A percentile compares a stretch with the other conserved stretches of the same genome.
These are phyloP conservation scores for Octodon degus DNA, from an alignment of 2,113 vertebrate genomes.

Conservation along the genomic window DNA sequence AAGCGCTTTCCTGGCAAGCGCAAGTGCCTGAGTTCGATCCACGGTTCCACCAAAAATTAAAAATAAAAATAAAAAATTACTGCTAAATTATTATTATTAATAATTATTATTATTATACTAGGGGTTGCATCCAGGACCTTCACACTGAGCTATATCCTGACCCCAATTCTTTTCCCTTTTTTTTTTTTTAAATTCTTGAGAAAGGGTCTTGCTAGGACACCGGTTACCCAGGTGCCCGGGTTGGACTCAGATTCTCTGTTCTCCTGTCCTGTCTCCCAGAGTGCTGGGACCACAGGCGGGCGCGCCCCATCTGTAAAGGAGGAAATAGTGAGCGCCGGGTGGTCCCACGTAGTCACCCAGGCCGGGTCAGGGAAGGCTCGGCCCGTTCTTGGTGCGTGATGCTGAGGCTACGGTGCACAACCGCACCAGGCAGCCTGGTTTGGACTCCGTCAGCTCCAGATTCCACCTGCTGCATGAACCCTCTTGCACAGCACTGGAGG, in stretches of 20 bases:
- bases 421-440: background rate
- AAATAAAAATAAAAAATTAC: no score
- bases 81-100: background rate
- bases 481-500: fast-evolving
- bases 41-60: no score
- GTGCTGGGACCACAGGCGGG: background rate
- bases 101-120: background rate
- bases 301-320: background rate
- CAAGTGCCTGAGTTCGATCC: no score
- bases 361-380: no score
- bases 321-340: background rate
- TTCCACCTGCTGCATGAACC: background rate
- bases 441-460: fast-evolving
- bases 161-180: background rate
- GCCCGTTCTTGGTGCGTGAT: no score
- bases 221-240: background rate
- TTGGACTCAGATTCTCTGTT: background rate
- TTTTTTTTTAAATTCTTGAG: background rate
- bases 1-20: fast-evolving
- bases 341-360: background rate
- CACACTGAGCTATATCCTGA: background rate
- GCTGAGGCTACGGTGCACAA: no score
- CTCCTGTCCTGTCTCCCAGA: background rate
- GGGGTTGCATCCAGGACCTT: background rate
- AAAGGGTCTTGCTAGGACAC: background rate